These are phyloP conservation scores for Carlito syrichta DNA, from an alignment of 2,113 vertebrate genomes.

Conservation along the genomic window DNA sequence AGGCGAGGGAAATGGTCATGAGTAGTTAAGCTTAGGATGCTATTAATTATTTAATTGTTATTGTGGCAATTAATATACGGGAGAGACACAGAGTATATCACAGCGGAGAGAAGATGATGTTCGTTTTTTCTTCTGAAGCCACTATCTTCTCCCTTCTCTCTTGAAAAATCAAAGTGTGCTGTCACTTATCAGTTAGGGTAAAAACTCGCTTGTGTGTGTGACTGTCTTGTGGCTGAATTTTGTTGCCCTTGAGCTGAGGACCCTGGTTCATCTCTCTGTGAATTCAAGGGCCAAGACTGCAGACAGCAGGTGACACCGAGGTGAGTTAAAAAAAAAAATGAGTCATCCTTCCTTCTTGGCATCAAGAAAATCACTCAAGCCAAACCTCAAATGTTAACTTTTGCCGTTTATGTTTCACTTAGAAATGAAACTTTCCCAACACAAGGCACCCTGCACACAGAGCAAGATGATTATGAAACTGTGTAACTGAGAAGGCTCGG, in stretches of 20 bases:
- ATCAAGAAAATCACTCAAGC: background rate
- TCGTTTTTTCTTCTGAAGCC: background rate
- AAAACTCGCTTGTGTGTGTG: fast-evolving
- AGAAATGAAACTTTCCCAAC: background rate
- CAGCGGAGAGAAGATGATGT: no score
- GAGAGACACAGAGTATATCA: background rate
- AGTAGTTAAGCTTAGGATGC: no score
- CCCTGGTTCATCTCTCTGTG: fast-evolving
- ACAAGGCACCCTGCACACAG: fast-evolving
- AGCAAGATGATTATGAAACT: fast-evolving
- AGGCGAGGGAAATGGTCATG: background rate
- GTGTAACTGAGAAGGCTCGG: background rate
- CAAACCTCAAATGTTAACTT: background rate
- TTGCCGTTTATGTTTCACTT: background rate
- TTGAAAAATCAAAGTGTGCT: background rate
- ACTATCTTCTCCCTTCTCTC: background rate
- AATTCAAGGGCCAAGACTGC: background rate
- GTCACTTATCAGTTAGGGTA: no score
- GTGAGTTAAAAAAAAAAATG: background rate
- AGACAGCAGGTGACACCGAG: no score
- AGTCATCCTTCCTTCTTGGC: background rate
- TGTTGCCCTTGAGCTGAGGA: fast-evolving
- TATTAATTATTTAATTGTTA: background rate
- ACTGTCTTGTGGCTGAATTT: background rate
- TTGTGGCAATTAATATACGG: background rate